Evolutionary conservation across 2,888 invertebrate genomes (phyloP), one percentile per base, ranked within the genome.

Genomic region (Agrilus biguttatus): DNA sequence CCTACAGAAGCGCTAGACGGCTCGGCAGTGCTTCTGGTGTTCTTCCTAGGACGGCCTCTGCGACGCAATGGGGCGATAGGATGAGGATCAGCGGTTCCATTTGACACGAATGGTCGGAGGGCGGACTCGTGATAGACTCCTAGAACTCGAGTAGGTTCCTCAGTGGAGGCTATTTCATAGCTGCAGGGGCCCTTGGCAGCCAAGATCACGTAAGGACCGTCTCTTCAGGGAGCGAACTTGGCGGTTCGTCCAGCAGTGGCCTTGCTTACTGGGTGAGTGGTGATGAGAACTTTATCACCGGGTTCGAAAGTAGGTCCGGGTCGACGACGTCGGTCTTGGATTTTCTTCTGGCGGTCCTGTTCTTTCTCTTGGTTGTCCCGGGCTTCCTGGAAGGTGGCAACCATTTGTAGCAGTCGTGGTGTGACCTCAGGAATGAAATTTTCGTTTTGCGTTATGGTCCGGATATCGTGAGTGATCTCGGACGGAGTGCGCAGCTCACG

Each of bases 401-500:
- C 19, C 12, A 45, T 41, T 39, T 47, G 47, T 10, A 43, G 37
- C 14, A 48, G 43, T n/a, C n/a, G n/a, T 35, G 62, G 65, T 2
- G 55, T 56, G 5, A 55, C 51, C 37, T 57, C 53, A 2, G 54
- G 49, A 1, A 57, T 38, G 33, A 56, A 55, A 39, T 58, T 59
- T 45, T 62, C 60, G 3, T 44, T 41, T 8, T 50, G 33, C 0
- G 57, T 39, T n/a, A 61, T 50, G 1, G 45, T 13, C 39, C 50
- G 45, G 5, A 57, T 37, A 42, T 61, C 58, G 34, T 51, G 47
- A 6, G 46, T 33, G 7, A 55, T 53, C 32, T 63, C 63, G 44
- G 55, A 54, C 1, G 53, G 40, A 1, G 57, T 56, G n/a, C 63
- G 45, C 1, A 64, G 37, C 45, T 65, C 60, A 40, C 62, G 43